phyloP scores from a whole-genome alignment of 2,113 vertebrate species.

The Philantomba maxwellii region DNA sequence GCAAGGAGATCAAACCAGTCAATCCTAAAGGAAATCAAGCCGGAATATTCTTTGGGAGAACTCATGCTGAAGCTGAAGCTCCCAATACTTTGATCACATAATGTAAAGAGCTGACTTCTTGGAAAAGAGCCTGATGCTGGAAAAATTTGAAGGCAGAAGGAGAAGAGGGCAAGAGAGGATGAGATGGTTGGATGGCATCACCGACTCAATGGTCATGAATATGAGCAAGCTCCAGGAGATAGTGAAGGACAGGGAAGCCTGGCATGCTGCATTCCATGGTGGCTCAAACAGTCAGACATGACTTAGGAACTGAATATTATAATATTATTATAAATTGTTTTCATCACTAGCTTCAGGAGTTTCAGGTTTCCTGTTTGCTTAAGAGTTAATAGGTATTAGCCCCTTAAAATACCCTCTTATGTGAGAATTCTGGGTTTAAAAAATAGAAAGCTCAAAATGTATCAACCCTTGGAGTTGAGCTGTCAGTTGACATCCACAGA shows the following conservation, averaged over 20 bases:
- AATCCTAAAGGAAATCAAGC: background rate
- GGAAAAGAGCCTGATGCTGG: background rate
- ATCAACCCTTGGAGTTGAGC: background rate
- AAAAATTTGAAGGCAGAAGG: background rate
- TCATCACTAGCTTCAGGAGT: background rate
- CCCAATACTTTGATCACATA: background rate
- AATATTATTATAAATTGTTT: background rate
- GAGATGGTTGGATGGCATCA: background rate
- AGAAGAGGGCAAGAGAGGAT: background rate
- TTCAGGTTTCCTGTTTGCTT: background rate
- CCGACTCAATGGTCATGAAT: background rate
- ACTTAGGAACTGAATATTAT: background rate
- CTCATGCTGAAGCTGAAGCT: background rate
- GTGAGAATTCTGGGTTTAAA: background rate
- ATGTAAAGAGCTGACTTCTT: background rate
- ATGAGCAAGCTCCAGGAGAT: background rate
- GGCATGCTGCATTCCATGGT: background rate
- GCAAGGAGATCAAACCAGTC: background rate
- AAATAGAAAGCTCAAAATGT: background rate
- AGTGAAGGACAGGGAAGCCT: background rate
- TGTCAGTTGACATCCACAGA: background rate
- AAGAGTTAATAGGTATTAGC: background rate
- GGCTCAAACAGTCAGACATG: background rate
- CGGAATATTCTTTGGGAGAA: background rate
- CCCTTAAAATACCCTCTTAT: background rate